These are phyloP conservation scores for Brienomyrus brachyistius DNA, from an alignment of 2,113 vertebrate species.

Conservation along the genomic window DNA sequence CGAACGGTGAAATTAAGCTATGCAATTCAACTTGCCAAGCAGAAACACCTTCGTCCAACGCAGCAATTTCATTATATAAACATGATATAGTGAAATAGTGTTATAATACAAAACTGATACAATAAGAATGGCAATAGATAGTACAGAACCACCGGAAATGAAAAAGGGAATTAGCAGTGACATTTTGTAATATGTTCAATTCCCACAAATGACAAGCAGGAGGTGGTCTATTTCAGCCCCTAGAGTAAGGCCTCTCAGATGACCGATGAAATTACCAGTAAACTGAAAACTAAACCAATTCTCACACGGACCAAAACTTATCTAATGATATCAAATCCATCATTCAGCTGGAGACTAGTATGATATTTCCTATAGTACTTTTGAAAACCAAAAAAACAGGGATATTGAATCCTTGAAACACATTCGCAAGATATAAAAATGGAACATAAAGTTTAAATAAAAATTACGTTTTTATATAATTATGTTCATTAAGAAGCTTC, in stretches of 20 bases:
- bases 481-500: background rate
- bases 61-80: background rate
- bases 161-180: background rate
- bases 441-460: background rate
- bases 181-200: background rate
- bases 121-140: background rate
- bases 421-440: background rate
- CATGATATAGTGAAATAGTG: background rate
- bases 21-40: background rate
- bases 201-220: background rate
- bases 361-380: background rate
- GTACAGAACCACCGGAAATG: background rate
- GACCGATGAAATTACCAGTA: background rate
- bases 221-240: background rate
- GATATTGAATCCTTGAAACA: background rate
- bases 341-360: background rate
- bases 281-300: slow-evolving; percentile 2
- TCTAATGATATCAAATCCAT: background rate
- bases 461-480: background rate
- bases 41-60: background rate
- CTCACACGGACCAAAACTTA: background rate
- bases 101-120: background rate
- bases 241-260: background rate
- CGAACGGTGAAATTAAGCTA: background rate
- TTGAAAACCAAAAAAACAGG: background rate